Base-by-base conservation (phyloP, 37 sponge, comb jelly and placozoan species). In the Crambe crambe region DNA sequence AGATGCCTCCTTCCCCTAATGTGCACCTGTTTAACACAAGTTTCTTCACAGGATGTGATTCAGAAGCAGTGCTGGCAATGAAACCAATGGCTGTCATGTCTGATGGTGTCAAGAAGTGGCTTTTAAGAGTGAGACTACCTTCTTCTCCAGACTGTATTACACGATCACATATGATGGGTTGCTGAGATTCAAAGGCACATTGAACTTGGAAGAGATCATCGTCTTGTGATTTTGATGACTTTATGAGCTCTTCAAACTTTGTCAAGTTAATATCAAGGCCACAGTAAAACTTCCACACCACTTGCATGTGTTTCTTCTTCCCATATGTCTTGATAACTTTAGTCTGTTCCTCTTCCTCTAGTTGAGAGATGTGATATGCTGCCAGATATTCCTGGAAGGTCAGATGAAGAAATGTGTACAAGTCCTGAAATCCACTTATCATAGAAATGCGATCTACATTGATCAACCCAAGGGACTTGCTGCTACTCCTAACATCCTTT, bases 301-400 rank as follows among this genome's bases (percentile, higher is more conserved):
- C 59, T 37, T 47, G 36, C 78, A 84, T 58, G 37, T 77, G 69
- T 10, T 4, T 10, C 35, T 58, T n/a, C 20, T 12, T 30, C 0
- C 70, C 80, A 26, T 72, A 54, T 38, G 18, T 15, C 1, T 2
- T 2, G 3, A 15, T 20, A n/a, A n/a, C n/a, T n/a, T n/a, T n/a
- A n/a, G n/a, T n/a, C n/a, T n/a, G n/a, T n/a, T n/a, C n/a, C n/a
- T n/a, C n/a, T n/a, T n/a, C n/a, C n/a, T n/a, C n/a, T n/a, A n/a
- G n/a, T n/a, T n/a, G n/a, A n/a, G n/a, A n/a, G n/a, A n/a, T n/a
- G n/a, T n/a, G n/a, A n/a, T n/a, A n/a, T n/a, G n/a, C n/a, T n/a
- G 80, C 73, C 22, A 86, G 74, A 41, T 76, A 86, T 43, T 86
- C 86, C 61, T 86, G 86, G 31, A 73, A 30, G 29, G 86, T 86